phyloP scores from a whole-genome alignment of 2,888 invertebrate genomes.

The Heliconius ismenius region DNA sequence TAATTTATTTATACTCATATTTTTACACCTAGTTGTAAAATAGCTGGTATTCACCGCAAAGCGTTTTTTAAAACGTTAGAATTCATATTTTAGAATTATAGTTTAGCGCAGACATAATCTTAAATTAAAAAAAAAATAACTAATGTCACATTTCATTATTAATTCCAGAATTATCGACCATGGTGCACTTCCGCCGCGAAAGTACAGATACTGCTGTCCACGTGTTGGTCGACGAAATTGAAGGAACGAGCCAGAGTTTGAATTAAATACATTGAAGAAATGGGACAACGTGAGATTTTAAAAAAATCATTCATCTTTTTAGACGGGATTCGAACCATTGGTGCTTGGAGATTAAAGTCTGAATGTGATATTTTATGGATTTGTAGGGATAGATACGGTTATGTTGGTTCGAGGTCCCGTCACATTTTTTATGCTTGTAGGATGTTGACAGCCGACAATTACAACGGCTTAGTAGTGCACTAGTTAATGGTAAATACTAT shows the following conservation, averaged over 20 bases:
- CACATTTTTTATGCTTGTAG: background rate
- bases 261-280: background rate
- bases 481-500: background rate
- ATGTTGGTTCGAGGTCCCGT: background rate
- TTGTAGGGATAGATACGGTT: background rate
- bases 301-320: background rate
- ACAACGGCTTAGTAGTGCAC: slow-evolving; percentile 1
- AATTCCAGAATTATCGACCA: slow-evolving; percentile 7
- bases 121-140: background rate
- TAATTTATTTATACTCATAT: background rate
- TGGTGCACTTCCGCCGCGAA: background rate
- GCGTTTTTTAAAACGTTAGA: background rate
- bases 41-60: background rate
- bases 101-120: background rate
- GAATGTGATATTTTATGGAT: background rate
- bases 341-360: slow-evolving; percentile 10
- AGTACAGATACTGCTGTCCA: background rate
- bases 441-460: background rate
- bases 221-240: background rate
- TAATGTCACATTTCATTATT: background rate
- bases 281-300: background rate
- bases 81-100: background rate
- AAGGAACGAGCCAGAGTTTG: background rate
- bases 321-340: slow-evolving; percentile 1
- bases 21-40: background rate